These are phyloP conservation scores for Setipinna tenuifilis DNA, from an alignment of 2,797 vertebrate genomes.

Conservation along the genomic window DNA sequence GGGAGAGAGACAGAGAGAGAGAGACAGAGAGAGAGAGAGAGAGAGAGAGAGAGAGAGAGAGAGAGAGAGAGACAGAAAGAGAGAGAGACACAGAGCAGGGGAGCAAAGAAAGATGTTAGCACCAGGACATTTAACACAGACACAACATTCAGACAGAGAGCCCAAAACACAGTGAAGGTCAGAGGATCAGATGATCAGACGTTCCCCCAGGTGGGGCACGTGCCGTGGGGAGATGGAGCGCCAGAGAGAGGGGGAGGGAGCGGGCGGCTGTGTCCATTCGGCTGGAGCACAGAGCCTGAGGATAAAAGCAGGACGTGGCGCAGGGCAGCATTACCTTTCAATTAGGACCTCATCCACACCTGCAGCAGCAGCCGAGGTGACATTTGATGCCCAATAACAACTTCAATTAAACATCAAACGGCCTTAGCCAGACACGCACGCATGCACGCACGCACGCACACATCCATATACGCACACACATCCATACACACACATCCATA, in stretches of 20 bases:
- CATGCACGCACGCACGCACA: background rate
- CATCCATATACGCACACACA: background rate
- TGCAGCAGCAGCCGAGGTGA: constrained; percentile 75
- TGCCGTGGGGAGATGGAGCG: background rate
- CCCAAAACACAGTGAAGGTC: background rate
- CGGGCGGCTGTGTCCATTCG: background rate
- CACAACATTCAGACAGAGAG: background rate
- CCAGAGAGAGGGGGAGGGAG: background rate
- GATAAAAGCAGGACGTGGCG: constrained; percentile 32
- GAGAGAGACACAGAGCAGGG: no score
- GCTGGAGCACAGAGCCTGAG: constrained; percentile 14
- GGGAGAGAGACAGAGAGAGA: constrained; percentile 39
- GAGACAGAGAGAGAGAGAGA: constrained; percentile 41
- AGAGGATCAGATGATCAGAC: background rate
- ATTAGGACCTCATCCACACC: constrained; percentile 74
- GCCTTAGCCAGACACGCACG: background rate
- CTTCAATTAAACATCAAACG: constrained; percentile 83
- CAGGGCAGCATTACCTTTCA: constrained; percentile 65
- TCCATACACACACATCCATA: constrained; percentile 37
- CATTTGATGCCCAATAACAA: constrained; percentile 78
- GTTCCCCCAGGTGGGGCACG: background rate
- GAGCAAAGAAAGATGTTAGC: no score
- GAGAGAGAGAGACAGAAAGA: constrained; percentile 40
- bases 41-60: constrained; percentile 42
- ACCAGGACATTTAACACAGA: constrained; percentile 1